Conservation (phyloP, 2,797 vertebrate genomes). For the Artibeus jamaicensis region DNA sequence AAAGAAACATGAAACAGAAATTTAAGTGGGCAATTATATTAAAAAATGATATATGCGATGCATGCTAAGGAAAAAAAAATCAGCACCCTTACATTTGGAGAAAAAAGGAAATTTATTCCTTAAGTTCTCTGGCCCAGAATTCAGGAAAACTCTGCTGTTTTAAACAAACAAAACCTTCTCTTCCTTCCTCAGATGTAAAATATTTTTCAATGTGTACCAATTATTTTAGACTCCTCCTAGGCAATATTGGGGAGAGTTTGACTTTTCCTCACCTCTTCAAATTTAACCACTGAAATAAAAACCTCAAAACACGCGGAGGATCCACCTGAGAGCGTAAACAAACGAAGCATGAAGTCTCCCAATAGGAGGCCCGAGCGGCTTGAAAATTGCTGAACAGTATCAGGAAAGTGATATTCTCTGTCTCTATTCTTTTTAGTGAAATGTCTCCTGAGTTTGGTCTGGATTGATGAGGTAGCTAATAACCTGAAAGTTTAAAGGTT, state of each 20-base stretch:
- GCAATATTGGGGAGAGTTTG: constrained; percentile 60
- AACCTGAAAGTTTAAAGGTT: constrained; percentile 49
- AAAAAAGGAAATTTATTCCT: constrained; percentile 23
- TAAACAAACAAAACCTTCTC: constrained; percentile 22
- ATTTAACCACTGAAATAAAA: constrained; percentile 77
- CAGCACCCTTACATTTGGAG: neutral
- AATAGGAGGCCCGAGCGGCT: constrained; percentile 60
- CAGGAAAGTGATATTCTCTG: constrained; percentile 61
- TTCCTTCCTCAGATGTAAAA: constrained; percentile 42
- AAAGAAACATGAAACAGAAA: constrained; percentile 71
- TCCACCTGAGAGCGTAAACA: constrained; percentile 72
- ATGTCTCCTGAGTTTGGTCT: constrained; percentile 57
- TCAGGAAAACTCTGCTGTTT: constrained; percentile 32
- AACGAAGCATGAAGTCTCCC: constrained; percentile 74
- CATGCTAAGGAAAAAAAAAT: constrained; percentile 50
- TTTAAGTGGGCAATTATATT: constrained; percentile 64
- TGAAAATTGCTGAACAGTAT: constrained; percentile 59
- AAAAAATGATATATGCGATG: constrained; percentile 47
- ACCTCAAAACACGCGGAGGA: constrained; percentile 66
- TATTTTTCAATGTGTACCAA: constrained; percentile 58
- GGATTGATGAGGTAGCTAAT: constrained; percentile 66
- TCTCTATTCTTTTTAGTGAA: constrained; percentile 71
- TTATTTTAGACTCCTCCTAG: constrained; percentile 72
- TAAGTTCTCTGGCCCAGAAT: constrained; percentile 1
- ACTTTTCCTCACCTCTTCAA: constrained; percentile 73